Evolutionary conservation across 1,140 invertebrate species (phyloP), one percentile per base, ranked within the genome.

Genomic region (Semibalanus balanoides): DNA sequence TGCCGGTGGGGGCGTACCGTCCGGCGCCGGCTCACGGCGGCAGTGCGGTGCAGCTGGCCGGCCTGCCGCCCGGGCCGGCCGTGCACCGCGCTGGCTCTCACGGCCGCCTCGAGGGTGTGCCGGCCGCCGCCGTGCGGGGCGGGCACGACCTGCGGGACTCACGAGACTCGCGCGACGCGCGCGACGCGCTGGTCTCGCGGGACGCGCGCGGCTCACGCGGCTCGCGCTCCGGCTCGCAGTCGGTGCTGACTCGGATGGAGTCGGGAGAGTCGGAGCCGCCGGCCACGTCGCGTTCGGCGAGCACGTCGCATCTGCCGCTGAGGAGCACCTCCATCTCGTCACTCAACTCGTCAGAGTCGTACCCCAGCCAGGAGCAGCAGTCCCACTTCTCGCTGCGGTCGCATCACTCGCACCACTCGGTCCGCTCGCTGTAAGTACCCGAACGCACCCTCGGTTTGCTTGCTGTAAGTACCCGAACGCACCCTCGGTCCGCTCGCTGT

Each of bases 341-440:
- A n/a, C 70, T 72, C 70, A 72, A 72, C 70, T 72, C 70, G 70
- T 72, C 28, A 17, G 70, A 30, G 28, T 72, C 70, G 70, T 28
- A 72, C 70, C 70, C 70, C 19, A 72, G 70, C 19, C 70, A 72
- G 29, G 70, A 72, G 28, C 70, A 72, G 70, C 70, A 11, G 70
- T 72, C 70, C 3, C 70, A 72, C 29, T 72, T 72, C 70, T 72
- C 70, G 70, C 70, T 72, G 70, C 22, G 70, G 11, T 72, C 70
- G 70, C n/a, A 28, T n/a, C 70, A 72, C 29, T 72, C 70, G n/a
- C 70, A 72, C 29, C 70, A 72, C 70, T 72, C 70, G 29, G 70
- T 72, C 11, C 70, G 70, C n/a, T 72, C 70, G 29, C 29, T 72
- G 70, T 72, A n/a, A 72, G 70, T 72, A 30, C 9, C 51, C 51